Conservation (phyloP, 2,113 vertebrate genomes). For the Phaethornis superciliosus region DNA sequence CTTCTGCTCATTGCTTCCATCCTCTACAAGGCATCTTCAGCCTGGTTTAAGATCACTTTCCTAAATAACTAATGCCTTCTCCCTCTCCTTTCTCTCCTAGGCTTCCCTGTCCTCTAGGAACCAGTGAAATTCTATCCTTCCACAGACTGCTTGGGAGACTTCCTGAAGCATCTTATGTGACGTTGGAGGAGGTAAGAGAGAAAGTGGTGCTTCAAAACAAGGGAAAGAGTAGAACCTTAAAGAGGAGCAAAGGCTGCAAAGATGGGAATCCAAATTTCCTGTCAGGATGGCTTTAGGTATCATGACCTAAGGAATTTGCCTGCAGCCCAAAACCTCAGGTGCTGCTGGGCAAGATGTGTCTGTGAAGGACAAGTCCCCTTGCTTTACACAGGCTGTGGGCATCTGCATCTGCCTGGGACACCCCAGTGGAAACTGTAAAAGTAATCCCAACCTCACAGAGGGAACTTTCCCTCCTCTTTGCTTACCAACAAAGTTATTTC, state of each 20-base stretch:
- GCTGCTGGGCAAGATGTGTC: not conserved
- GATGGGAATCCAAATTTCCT: not conserved
- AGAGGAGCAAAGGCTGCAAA: not conserved
- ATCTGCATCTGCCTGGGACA: not conserved
- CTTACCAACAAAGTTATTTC: not conserved
- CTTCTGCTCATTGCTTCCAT: not conserved
- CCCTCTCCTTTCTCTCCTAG: not conserved
- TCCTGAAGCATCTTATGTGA: not conserved
- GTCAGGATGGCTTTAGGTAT: not conserved
- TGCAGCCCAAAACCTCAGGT: not conserved
- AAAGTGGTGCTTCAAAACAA: not conserved
- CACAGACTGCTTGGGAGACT: not conserved
- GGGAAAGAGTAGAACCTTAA: not conserved
- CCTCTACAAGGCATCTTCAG: not conserved
- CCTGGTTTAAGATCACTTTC: not conserved
- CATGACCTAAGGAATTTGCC: not conserved
- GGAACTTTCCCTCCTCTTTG: not conserved
- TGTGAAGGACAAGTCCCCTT: not conserved
- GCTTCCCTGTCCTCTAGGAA: not conserved
- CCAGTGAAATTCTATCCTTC: not conserved
- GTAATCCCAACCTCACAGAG: not conserved
- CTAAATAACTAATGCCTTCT: not conserved
- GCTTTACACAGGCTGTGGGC: not conserved
- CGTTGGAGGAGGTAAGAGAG: conserved; percentile 20
- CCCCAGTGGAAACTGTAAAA: not conserved